Evolutionary conservation across 1,140 invertebrate species (phyloP), one percentile per base, ranked within the genome.

Genomic region (Dendroctonus ponderosae): DNA sequence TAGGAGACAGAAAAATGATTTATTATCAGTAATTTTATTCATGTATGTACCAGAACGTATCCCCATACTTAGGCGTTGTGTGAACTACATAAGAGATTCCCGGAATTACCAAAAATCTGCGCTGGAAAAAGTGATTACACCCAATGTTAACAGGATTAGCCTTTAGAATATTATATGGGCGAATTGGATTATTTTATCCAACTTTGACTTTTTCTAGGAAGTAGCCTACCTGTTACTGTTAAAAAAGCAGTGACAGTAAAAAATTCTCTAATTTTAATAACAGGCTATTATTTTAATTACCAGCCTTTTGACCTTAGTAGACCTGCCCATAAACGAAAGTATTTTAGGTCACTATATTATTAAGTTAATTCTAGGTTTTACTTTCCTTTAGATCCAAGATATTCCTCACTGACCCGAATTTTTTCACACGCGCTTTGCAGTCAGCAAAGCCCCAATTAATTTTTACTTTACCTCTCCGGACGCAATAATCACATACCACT

Each of bases 301-400:
- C 8, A 8, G 7, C 26, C 11, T 12, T 40, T 42, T 51, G 48
- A 62, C 37, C n/a, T 8, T 7, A 39, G 59, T 51, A 37, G 26
- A 51, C 39, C 14, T 48, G 46, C 9, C 57, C 9, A 26, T 39
- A 51, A 62, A 62, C 48, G 59, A 62, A 62, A 62, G 59, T 62
- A 50, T 41, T 62, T 12, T 40, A 12, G 46, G 11, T 38, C 7
- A 49, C 38, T 60, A 60, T 40, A 60, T 50, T 50, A 26, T 62
- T 40, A 14, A 51, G 4, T 48, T 59, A 59, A 48, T 48, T 12
- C 37, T 8, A 39, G 46, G 48, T 62, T 62, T 62, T 62, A 62
- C 59, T 62, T 62, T 62, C 37, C 38, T 40, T 14, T n/a, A 62
- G 11, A 39, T 39, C 46, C 26, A 42, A 50, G 14, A 51, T 51